Percentiles rank a stretch among this genome's conserved stretches.
Evolutionary conservation across 2,797 vertebrate genomes (phyloP).

Genomic region (Sciurus vulgaris): DNA sequence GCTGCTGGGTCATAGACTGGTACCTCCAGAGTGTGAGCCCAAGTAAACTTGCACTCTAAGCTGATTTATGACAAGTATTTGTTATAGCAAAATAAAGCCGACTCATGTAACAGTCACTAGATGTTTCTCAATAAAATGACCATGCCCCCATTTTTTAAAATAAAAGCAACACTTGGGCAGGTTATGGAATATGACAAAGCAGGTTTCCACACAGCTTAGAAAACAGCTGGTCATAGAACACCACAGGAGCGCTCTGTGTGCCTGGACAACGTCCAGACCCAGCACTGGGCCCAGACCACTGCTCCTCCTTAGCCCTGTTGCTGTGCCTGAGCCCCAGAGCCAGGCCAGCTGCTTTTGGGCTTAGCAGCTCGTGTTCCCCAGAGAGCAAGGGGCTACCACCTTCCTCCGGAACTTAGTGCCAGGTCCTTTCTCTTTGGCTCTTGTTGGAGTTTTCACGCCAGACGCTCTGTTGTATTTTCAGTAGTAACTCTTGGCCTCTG

Average conservation of each 20-base stretch:
- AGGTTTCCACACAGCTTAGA: not conserved
- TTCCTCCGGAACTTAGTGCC: not conserved
- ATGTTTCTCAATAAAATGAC: not conserved
- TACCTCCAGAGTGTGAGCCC: not conserved
- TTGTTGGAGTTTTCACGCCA: not conserved
- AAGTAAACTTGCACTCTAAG: no score
- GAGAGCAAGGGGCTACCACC: no score
- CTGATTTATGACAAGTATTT: not conserved
- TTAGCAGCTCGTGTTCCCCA: not conserved
- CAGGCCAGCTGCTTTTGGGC: rapidly evolving
- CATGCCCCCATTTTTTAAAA: not conserved
- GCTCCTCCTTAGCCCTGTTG: rapidly evolving
- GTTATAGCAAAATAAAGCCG: no score
- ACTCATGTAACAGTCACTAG: not conserved
- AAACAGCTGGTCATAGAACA: not conserved
- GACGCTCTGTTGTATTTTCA: not conserved
- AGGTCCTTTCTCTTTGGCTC: not conserved
- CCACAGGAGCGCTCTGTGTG: no score
- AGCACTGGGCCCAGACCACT: rapidly evolving
- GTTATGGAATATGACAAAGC: not conserved
- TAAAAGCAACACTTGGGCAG: not conserved
- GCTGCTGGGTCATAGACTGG: no score
- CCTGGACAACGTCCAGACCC: rapidly evolving
- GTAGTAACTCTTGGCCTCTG: not conserved
- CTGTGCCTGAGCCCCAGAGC: rapidly evolving